These are phyloP conservation scores for Oedothorax gibbosus DNA, from an alignment of 1,140 invertebrate species.

Conservation along the genomic window DNA sequence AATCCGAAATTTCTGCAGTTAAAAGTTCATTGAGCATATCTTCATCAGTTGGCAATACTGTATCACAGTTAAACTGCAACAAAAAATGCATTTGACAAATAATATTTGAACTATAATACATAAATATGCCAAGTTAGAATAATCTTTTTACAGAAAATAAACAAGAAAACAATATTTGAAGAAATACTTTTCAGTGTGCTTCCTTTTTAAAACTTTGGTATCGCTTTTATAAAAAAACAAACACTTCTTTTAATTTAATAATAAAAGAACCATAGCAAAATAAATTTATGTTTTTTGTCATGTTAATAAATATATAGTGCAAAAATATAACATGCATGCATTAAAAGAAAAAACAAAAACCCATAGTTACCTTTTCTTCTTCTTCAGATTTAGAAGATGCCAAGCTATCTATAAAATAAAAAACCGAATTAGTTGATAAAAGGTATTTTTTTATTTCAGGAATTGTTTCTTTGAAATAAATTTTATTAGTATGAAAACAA, in stretches of 20 bases:
- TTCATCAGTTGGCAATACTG: conserved; percentile 53
- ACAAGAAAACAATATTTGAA: too few relatives aligned
- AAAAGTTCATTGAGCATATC: conserved; percentile 53
- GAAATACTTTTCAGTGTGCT: too few relatives aligned
- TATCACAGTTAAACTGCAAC: conserved; percentile 50
- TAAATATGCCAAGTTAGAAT: too few relatives aligned
- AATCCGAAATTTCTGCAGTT: conserved; percentile 25
- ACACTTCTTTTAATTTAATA: not conserved
- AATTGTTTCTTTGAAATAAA: not conserved
- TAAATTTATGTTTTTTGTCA: not conserved
- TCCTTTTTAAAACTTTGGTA: too few relatives aligned
- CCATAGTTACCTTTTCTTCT: conserved; percentile 43
- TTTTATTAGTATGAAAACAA: not conserved
- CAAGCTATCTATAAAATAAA: conserved; percentile 48
- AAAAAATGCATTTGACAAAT: not conserved
- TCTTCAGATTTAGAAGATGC: conserved; percentile 55
- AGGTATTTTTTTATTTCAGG: too few relatives aligned
- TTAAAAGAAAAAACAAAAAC: not conserved
- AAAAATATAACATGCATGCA: not conserved
- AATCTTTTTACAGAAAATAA: too few relatives aligned
- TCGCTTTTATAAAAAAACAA: too few relatives aligned
- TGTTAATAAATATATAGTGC: not conserved
- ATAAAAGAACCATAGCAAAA: not conserved
- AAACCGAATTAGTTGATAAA: not conserved
- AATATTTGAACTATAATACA: not conserved